Conservation (phyloP, 2,113 vertebrate genomes). For the Pterocles gutturalis region DNA sequence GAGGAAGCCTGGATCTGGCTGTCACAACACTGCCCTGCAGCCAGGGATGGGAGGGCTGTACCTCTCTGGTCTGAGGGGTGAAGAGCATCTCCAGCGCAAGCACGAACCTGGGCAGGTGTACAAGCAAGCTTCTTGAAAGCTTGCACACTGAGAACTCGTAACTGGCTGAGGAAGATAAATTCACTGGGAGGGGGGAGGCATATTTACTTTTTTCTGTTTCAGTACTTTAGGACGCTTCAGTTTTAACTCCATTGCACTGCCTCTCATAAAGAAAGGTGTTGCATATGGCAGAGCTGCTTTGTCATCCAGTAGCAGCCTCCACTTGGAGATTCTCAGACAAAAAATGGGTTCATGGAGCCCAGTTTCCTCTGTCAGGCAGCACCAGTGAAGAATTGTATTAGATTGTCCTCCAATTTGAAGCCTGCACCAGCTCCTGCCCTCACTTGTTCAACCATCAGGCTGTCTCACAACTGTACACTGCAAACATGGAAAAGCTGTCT, state of each 20-base stretch:
- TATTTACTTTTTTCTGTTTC: neutral
- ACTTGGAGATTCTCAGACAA: neutral
- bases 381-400: neutral
- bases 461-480: neutral
- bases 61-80: too few species aligned
- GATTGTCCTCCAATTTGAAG: neutral
- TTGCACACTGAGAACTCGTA: neutral
- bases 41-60: neutral
- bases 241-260: neutral
- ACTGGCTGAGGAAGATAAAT: neutral
- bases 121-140: neutral
- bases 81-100: neutral
- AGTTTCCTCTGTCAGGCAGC: neutral
- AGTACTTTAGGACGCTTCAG: neutral
- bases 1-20: neutral
- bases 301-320: neutral
- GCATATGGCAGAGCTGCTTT: neutral
- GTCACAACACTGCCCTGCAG: neutral
- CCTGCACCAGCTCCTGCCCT: neutral
- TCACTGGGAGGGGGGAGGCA: rapidly evolving
- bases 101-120: neutral
- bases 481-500: neutral
- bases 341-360: neutral
- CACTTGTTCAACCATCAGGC: neutral
- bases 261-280: neutral